These are phyloP conservation scores for Plotosus lineatus DNA, from an alignment of 2,113 vertebrate genomes.

Conservation along the genomic window DNA sequence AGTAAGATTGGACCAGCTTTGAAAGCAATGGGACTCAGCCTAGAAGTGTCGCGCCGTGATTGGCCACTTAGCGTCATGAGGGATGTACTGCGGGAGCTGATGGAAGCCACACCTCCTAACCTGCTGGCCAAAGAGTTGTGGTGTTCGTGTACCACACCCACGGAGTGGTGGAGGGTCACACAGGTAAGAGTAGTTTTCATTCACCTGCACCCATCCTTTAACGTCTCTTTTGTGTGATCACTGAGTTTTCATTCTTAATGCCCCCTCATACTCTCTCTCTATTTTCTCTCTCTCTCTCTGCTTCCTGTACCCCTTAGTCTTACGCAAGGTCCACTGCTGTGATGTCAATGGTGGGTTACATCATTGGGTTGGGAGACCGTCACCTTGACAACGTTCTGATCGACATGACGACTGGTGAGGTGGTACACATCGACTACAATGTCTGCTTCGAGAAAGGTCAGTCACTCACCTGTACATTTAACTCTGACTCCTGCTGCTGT, in stretches of 20 bases:
- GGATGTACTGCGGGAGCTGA: constrained; percentile 91
- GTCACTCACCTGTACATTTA: background rate
- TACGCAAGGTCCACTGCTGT: constrained; percentile 97
- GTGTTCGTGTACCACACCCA: constrained; percentile 95
- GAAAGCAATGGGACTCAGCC: constrained; percentile 88
- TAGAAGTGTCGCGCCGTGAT: constrained; percentile 92
- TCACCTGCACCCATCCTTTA: background rate
- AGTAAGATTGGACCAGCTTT: constrained; percentile 94
- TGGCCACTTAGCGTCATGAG: constrained; percentile 97
- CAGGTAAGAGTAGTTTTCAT: constrained; percentile 75
- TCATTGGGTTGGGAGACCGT: constrained; percentile 96
- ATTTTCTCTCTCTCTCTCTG: background rate
- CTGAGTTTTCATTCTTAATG: background rate
- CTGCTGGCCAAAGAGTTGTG: constrained; percentile 95
- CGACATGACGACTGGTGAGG: constrained; percentile 98
- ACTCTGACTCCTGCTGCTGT: background rate
- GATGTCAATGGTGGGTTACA: constrained; percentile 99
- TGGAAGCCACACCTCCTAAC: constrained; percentile 94
- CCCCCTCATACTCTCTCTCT: background rate
- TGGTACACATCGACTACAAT: constrained; percentile 99
- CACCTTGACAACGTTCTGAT: constrained; percentile 98
- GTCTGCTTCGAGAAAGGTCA: constrained; percentile 99
- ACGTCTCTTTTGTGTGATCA: background rate
- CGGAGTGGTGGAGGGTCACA: constrained; percentile 98
- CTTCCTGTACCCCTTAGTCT: constrained; percentile 68